Percentiles rank a stretch among this genome's conserved stretches.
Conservation (phyloP, 1,140 invertebrate species). For the Eciton burchellii region DNA sequence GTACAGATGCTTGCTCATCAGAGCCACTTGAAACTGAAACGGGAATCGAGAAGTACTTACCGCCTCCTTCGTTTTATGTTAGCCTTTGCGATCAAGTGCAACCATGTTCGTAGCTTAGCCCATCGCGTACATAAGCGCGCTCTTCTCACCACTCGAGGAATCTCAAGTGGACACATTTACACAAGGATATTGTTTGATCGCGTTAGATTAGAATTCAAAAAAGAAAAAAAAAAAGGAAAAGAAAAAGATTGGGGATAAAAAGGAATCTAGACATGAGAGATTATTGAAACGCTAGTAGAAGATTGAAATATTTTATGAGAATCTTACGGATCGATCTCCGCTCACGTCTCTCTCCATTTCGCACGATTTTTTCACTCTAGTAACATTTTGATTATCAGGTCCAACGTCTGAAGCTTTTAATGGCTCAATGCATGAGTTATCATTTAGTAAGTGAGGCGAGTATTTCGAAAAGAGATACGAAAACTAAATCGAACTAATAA, state of each 20-base stretch:
- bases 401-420: neutral
- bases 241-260: constrained; percentile 7
- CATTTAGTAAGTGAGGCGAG: no score
- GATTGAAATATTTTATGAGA: neutral
- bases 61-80: constrained; percentile 41
- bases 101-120: neutral
- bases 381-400: neutral
- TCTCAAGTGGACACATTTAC: constrained; percentile 43
- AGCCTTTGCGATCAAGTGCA: constrained; percentile 33
- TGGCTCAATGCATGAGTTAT: no score
- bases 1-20: constrained; percentile 10
- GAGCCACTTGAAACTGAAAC: constrained; percentile 46
- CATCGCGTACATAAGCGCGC: constrained; percentile 3
- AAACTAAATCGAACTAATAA: no score
- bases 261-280: no score
- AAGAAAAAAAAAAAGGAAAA: constrained; percentile 17
- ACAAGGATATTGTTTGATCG: constrained; percentile 17
- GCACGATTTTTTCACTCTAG: neutral
- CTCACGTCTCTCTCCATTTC: neutral
- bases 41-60: constrained; percentile 46
- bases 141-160: constrained; percentile 41
- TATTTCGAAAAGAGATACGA: no score
- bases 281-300: constrained; percentile 21
- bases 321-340: neutral
- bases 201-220: constrained; percentile 23